Conservation (phyloP, 2,113 vertebrate genomes). For the Fregetta grallaria region DNA sequence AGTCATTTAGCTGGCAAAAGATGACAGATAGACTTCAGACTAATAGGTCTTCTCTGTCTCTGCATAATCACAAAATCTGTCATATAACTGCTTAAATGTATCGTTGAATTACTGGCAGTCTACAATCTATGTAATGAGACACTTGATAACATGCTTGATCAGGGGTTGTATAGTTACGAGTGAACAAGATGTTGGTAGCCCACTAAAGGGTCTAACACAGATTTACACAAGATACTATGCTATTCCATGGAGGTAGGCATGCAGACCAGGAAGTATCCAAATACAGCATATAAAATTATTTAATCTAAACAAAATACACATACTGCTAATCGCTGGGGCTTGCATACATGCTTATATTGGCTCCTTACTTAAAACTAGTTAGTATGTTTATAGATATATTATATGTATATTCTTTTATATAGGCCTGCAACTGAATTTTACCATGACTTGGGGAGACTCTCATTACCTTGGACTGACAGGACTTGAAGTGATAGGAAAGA, state of each 20-base stretch:
- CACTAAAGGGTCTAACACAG: neutral
- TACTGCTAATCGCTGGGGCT: neutral
- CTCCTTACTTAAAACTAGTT: neutral
- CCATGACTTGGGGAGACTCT: conserved; percentile 89
- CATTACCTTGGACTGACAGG: conserved; percentile 93
- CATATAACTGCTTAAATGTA: neutral
- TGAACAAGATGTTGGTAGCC: neutral
- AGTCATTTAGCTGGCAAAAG: neutral
- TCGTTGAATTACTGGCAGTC: neutral
- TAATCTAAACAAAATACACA: neutral
- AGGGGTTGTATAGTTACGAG: neutral
- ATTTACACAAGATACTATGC: neutral
- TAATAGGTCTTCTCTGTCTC: neutral
- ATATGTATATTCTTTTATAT: neutral
- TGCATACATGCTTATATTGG: neutral
- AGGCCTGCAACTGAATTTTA: conserved; percentile 89
- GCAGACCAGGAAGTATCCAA: neutral
- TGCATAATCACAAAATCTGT: neutral
- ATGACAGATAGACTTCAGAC: neutral
- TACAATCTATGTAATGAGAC: neutral
- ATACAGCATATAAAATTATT: neutral
- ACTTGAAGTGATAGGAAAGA: conserved; percentile 88
- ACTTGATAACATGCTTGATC: neutral
- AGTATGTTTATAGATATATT: neutral
- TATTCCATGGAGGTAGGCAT: neutral